Conservation (phyloP, 1,140 invertebrate genomes). For the Drosophila sturtevanti region DNA sequence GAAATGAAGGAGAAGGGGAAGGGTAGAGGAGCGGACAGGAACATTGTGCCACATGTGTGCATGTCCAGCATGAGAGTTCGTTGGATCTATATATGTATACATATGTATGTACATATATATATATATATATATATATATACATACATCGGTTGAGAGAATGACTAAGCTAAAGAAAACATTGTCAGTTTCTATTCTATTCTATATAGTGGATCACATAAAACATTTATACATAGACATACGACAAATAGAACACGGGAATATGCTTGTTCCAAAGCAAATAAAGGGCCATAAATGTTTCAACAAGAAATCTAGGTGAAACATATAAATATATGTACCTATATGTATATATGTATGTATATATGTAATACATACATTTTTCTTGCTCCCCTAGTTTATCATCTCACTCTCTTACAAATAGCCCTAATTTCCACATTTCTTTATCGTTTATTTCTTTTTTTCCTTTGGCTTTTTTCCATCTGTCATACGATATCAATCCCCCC, state of each 20-base stretch:
- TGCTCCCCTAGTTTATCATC: background rate
- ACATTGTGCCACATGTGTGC: constrained; percentile 41
- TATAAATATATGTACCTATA: background rate
- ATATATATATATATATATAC: constrained; percentile 28
- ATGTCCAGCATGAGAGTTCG: constrained; percentile 15
- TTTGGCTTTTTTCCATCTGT: constrained; percentile 19
- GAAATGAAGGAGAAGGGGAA: too few species aligned
- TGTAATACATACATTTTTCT: background rate
- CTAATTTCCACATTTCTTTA: background rate
- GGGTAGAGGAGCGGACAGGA: background rate
- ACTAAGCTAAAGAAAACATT: constrained; percentile 70
- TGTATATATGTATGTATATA: background rate
- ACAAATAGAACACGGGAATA: background rate
- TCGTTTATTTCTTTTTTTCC: constrained; percentile 1
- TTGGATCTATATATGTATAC: constrained; percentile 10
- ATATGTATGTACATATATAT: constrained; percentile 21
- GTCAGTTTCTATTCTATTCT: constrained; percentile 35
- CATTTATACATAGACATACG: background rate
- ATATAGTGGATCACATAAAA: constrained; percentile 27
- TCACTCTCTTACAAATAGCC: background rate
- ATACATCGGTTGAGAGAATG: constrained; percentile 43
- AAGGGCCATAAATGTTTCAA: background rate
- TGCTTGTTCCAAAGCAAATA: background rate
- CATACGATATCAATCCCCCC: constrained; percentile 32
- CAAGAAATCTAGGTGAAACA: background rate